Percentiles rank a stretch among this genome's conserved stretches.
phyloP scores from a whole-genome alignment of 2,797 vertebrate genomes.

The Thalassophryne amazonica region DNA sequence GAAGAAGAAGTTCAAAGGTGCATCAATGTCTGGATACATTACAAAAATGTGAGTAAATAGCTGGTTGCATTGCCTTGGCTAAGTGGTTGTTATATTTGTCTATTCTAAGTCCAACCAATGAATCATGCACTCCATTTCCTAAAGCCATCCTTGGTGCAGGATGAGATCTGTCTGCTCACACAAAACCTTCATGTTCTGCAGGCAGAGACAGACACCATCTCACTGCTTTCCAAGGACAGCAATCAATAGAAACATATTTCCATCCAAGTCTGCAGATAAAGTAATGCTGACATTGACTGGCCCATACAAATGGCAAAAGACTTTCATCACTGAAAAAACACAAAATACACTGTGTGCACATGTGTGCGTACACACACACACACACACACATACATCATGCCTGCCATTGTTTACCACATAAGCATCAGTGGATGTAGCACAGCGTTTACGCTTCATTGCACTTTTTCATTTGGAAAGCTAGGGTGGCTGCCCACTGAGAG shows the following conservation, averaged over 20 bases:
- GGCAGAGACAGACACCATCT: slow-evolving; percentile 47
- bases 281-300: slow-evolving; percentile 43
- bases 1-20: too few relatives aligned
- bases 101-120: slow-evolving; percentile 43
- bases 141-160: slow-evolving; percentile 42
- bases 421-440: slow-evolving; percentile 70
- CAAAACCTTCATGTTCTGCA: slow-evolving; percentile 61
- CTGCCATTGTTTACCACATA: slow-evolving; percentile 71
- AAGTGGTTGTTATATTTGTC: slow-evolving; percentile 47
- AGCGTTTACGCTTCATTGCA: slow-evolving; percentile 69
- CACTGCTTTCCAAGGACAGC: slow-evolving; percentile 62
- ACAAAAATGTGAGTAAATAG: slow-evolving; percentile 15
- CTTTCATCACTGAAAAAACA: slow-evolving; percentile 51
- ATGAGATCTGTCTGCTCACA: slow-evolving; percentile 49
- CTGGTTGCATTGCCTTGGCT: slow-evolving; percentile 26
- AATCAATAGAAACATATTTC: slow-evolving; percentile 72
- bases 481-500: slow-evolving; percentile 68
- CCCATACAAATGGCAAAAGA: slow-evolving; percentile 61
- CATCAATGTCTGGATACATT: too few relatives aligned
- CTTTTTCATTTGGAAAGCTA: slow-evolving; percentile 79
- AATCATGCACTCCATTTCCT: slow-evolving; percentile 53
- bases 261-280: slow-evolving; percentile 50
- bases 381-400: slow-evolving; percentile 23
- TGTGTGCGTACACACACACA: slow-evolving; percentile 12
- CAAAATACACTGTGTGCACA: slow-evolving; percentile 22